These are phyloP conservation scores for Corvus moneduloides DNA, from an alignment of 2,113 vertebrate species.

Conservation along the genomic window DNA sequence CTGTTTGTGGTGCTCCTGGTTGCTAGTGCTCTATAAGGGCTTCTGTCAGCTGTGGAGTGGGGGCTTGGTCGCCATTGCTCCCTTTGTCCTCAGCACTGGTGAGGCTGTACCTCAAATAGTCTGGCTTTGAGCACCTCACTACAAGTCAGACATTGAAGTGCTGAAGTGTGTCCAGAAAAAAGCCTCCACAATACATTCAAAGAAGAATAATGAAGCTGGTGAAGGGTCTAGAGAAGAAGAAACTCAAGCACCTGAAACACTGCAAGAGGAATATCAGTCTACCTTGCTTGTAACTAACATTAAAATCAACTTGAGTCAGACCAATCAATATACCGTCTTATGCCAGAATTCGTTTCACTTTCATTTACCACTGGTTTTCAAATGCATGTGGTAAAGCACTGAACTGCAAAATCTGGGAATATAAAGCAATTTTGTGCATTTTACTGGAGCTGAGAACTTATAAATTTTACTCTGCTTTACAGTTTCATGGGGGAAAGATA, in stretches of 20 bases:
- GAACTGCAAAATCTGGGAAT: neutral
- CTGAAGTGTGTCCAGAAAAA: neutral
- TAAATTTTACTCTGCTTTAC: neutral
- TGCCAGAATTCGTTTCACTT: neutral
- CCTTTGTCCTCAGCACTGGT: neutral
- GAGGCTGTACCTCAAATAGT: neutral
- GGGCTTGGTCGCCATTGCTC: neutral
- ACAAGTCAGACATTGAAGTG: neutral
- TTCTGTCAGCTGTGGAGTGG: neutral
- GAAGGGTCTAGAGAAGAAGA: neutral
- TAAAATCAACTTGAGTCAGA: neutral
- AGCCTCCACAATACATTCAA: neutral
- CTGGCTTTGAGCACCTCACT: neutral
- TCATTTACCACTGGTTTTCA: neutral
- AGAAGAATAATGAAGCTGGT: neutral
- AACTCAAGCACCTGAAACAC: neutral
- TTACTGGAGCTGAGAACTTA: neutral
- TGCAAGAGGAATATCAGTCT: neutral
- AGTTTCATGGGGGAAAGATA: neutral
- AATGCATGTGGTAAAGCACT: neutral
- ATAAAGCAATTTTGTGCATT: neutral
- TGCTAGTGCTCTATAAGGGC: too few species aligned
- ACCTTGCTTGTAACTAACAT: neutral
- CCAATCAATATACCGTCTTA: neutral
- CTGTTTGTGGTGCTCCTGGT: neutral